Conservation (phyloP, 2,888 invertebrate species). For the Seira sanloemensis region DNA sequence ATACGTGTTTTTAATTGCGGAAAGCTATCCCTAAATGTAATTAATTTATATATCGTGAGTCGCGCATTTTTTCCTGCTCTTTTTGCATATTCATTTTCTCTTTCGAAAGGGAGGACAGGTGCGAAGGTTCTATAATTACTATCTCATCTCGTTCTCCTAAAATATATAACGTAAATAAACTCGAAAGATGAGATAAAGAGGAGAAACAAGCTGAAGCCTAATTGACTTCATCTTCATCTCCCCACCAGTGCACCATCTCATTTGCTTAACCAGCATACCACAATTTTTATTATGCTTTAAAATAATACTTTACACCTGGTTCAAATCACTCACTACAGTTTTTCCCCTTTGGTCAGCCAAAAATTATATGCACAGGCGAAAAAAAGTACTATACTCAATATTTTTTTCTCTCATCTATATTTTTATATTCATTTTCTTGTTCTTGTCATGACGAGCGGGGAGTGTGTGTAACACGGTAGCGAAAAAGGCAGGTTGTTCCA, state of each 20-base stretch:
- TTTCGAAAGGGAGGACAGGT: not conserved
- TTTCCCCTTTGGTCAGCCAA: no score
- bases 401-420: no score
- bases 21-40: not conserved
- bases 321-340: not conserved
- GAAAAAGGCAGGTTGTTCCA: constrained; percentile 17
- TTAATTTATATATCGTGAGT: not conserved
- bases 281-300: constrained; percentile 10
- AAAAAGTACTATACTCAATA: no score
- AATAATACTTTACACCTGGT: not conserved
- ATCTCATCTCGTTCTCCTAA: not conserved
- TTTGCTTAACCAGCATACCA: constrained; percentile 11
- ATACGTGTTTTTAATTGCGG: not conserved
- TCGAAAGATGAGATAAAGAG: constrained; percentile 16
- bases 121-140: not conserved
- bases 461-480: constrained; percentile 26
- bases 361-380: no score
- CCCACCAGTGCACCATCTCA: not conserved
- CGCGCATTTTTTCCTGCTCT: not conserved
- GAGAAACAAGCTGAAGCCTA: constrained; percentile 33
- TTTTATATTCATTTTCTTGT: not conserved
- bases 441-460: not conserved
- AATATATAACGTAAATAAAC: not conserved
- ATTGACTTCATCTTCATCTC: constrained; percentile 46
- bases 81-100: not conserved